Percentiles rank a stretch among this genome's conserved stretches.
phyloP scores from a whole-genome alignment of 2,113 vertebrate genomes.

The Odocoileus hemionus region DNA sequence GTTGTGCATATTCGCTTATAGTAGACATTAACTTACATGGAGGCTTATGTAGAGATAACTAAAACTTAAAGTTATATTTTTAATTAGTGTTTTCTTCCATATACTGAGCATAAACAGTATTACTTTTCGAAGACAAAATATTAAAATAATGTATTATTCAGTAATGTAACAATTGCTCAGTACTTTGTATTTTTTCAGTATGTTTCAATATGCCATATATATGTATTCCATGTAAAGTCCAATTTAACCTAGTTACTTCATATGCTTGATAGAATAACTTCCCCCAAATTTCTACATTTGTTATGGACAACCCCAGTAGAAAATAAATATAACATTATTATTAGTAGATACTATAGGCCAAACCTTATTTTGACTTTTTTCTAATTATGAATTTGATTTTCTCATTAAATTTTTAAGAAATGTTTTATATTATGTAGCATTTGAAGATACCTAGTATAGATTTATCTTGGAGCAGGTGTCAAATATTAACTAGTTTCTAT shows the following conservation, averaged over 20 bases:
- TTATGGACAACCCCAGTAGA: background rate
- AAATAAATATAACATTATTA: constrained; percentile 12
- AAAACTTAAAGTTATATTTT: background rate
- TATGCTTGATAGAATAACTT: background rate
- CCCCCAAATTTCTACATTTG: background rate
- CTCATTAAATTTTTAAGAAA: background rate
- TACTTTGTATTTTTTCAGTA: background rate
- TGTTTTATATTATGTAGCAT: background rate
- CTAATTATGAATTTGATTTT: background rate
- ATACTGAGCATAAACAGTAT: background rate
- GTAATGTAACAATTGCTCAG: background rate
- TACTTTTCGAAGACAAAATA: background rate
- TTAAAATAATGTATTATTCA: background rate
- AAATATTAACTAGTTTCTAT: background rate
- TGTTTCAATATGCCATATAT: constrained; percentile 21
- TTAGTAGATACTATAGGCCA: background rate
- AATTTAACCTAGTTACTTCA: background rate
- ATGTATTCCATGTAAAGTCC: background rate
- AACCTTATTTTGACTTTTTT: constrained; percentile 4
- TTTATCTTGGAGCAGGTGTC: background rate
- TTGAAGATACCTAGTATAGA: background rate
- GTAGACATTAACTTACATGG: background rate
- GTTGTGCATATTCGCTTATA: background rate
- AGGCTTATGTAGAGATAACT: background rate
- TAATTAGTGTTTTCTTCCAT: background rate